Base-by-base conservation (phyloP, 35 echinoderm and acorn worm genomes). In the Lytechinus variegatus region DNA sequence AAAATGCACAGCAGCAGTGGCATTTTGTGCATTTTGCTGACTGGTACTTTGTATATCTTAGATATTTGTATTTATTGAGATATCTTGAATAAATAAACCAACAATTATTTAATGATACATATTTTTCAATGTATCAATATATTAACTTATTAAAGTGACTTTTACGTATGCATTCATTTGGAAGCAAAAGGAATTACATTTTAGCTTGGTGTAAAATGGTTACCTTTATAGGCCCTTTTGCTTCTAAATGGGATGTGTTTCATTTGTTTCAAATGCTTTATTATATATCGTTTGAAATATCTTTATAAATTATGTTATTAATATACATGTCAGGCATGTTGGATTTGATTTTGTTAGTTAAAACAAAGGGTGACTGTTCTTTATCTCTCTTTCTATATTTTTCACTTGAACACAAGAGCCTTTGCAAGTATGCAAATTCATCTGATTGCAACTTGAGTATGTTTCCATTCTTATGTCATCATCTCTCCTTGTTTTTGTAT, bases 131-230 rank as follows among this genome's bases (percentile, higher is more conserved):
- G 66, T 79, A 79, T 79, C 66, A 24, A 79, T 79, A 4, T n/a
- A 79, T 79, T 79, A 79, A 79, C 21, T 79, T 79, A 79, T 79
- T 79, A 79, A 71, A 79, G 66, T 79, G 66, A 79, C 66, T 79
- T 24, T 79, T 79, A 79, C 56, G 0, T 9, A 58, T 58, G 5
- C 56, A 58, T 58, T 13, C 13, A 9, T 58, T 58, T 58, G 56
- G 56, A 58, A 7, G 9, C 56, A 58, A 13, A 58, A 58, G 56
- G 9, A 7, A 58, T 58, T 58, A 9, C 56, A 58, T 58, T 58
- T 58, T 58, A 7, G 11, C 55, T 56, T 11, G 8, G 55, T 8
- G 55, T 56, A 56, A 56, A 56, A 58, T 58, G 56, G 10, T 9
- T 44, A 10, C 13, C 9, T 11, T 7, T 9, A 9, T 11, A 58